Percentiles rank a stretch among this genome's conserved stretches.
These are phyloP conservation scores for Dasysyrphus albostriatus DNA, from an alignment of 2,888 invertebrate species.

Conservation along the genomic window DNA sequence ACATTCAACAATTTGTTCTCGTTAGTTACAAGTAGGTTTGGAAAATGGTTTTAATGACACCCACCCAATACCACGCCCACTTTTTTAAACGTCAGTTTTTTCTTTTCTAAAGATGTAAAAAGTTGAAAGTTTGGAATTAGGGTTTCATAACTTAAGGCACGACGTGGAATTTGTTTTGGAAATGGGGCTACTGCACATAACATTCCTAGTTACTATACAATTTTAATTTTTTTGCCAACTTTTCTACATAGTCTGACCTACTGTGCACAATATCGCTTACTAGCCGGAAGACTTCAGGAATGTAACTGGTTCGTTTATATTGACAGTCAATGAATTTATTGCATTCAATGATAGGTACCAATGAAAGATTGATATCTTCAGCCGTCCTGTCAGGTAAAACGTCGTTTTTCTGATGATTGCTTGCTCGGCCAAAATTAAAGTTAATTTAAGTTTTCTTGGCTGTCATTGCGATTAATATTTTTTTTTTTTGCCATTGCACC, in stretches of 20 bases:
- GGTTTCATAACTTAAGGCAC: no score
- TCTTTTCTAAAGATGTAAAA: no score
- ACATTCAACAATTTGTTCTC: no score
- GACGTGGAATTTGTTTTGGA: no score
- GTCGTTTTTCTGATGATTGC: conserved; percentile 61
- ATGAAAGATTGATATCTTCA: conserved; percentile 63
- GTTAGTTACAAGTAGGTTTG: no score
- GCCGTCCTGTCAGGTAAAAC: conserved; percentile 38
- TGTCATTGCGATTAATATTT: conserved; percentile 65
- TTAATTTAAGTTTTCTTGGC: conserved; percentile 31
- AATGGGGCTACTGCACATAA: no score
- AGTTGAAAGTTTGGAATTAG: no score
- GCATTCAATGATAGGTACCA: conserved; percentile 30
- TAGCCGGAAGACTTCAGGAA: background rate
- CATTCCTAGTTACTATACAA: no score
- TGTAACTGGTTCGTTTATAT: conserved; percentile 27
- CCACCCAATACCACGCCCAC: no score
- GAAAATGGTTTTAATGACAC: no score
- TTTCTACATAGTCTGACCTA: background rate
- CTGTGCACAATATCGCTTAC: background rate
- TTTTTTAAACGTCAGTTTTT: no score
- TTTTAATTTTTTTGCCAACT: background rate
- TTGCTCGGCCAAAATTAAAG: conserved; percentile 5
- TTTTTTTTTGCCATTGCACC: background rate
- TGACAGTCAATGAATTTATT: conserved; percentile 37